phyloP scores from a whole-genome alignment of 2,797 vertebrate genomes.

The Peromyscus attwateri region DNA sequence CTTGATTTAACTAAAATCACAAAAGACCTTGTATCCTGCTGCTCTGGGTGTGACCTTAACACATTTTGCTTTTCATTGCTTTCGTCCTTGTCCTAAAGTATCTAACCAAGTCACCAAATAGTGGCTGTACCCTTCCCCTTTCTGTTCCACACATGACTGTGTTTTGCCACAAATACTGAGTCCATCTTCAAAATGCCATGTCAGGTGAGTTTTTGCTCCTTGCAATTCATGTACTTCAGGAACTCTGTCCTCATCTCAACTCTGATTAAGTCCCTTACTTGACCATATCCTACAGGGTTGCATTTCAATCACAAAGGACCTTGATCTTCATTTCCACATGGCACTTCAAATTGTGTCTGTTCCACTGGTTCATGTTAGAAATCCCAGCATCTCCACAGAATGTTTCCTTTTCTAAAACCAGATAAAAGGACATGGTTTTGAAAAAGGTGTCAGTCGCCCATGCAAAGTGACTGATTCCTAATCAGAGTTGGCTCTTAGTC shows the following conservation, averaged over 20 bases:
- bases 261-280: constrained; percentile 5
- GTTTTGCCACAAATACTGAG: constrained; percentile 34
- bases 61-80: neutral
- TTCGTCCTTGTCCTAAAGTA: constrained; percentile 14
- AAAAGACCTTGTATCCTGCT: neutral
- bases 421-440: neutral
- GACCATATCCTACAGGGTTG: neutral
- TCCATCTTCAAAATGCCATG: neutral
- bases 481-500: constrained; percentile 6
- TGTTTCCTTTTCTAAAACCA: constrained; percentile 36
- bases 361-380: neutral
- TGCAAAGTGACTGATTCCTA: neutral
- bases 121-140: neutral
- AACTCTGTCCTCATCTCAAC: neutral
- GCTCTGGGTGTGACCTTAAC: neutral
- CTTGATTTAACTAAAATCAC: neutral
- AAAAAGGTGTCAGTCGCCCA: neutral
- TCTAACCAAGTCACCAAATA: neutral
- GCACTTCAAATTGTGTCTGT: neutral
- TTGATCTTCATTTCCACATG: neutral
- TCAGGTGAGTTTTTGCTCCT: constrained; percentile 25
- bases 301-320: neutral
- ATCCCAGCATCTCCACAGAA: neutral
- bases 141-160: neutral
- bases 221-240: neutral